Evolutionary conservation across 2,797 vertebrate genomes (phyloP).

Genomic region (Anomalospiza imberbis): DNA sequence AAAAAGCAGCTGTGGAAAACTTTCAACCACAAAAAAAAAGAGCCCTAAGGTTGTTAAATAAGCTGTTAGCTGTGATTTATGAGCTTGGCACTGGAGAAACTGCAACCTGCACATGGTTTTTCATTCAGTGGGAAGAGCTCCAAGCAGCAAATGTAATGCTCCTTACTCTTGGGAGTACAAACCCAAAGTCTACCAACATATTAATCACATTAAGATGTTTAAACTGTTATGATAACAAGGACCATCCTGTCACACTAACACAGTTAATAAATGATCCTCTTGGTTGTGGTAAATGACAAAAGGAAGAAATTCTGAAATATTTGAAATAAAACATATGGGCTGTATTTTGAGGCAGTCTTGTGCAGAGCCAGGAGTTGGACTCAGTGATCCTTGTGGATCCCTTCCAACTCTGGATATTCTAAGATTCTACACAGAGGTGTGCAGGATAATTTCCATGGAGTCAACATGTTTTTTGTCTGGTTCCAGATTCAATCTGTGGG

Average conservation of each 20-base stretch:
- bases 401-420: not conserved
- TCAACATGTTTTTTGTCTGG: not conserved
- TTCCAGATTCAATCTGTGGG: not conserved
- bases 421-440: not conserved
- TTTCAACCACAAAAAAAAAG: not conserved
- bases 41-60: not conserved
- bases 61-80: constrained; percentile 45
- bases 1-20: constrained; percentile 19
- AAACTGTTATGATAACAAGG: not conserved
- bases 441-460: not conserved
- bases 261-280: not conserved
- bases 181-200: not conserved
- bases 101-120: not conserved
- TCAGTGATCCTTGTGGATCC: not conserved
- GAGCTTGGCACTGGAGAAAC: not conserved
- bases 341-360: not conserved
- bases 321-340: not conserved
- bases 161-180: not conserved
- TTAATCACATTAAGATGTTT: constrained; percentile 11
- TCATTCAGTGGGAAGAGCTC: not conserved
- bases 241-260: not conserved
- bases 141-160: not conserved
- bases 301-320: not conserved
- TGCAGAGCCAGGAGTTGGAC: not conserved
- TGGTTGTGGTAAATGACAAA: not conserved